These are phyloP conservation scores for Cerastoderma edule DNA, from an alignment of 2,888 invertebrate species.

Conservation along the genomic window DNA sequence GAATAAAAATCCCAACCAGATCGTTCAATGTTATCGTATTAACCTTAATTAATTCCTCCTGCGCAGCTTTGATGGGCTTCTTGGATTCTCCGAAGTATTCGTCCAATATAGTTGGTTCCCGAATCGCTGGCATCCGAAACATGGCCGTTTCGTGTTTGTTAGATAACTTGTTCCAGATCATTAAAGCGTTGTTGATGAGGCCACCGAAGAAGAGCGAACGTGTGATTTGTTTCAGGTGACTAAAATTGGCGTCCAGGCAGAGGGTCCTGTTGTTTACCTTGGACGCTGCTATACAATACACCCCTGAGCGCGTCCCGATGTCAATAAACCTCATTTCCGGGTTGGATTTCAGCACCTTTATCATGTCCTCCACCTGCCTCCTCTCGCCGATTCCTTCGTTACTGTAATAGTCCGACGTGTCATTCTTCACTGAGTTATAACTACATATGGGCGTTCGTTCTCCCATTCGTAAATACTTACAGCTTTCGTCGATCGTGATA, in stretches of 20 bases:
- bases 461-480: constrained; percentile 12
- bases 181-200: neutral
- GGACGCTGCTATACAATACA: constrained; percentile 9
- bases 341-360: neutral
- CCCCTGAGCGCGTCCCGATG: neutral
- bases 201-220: constrained; percentile 4
- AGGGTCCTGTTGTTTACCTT: constrained; percentile 1
- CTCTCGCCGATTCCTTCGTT: constrained; percentile 3
- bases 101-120: neutral
- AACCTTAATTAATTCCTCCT: neutral
- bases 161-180: constrained; percentile 15
- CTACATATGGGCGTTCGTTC: constrained; percentile 12
- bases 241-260: constrained; percentile 14
- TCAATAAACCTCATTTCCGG: constrained; percentile 4
- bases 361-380: constrained; percentile 7
- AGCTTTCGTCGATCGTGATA: constrained; percentile 8
- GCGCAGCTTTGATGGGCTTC: neutral
- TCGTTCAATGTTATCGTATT: constrained; percentile 12
- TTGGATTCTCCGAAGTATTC: neutral
- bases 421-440: constrained; percentile 2
- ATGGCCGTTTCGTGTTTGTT: neutral
- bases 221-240: neutral
- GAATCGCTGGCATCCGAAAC: neutral
- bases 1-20: neutral
- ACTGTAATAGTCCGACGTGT: neutral